Conservation (phyloP, 2,888 invertebrate species). For the Metacarcinus magister region DNA sequence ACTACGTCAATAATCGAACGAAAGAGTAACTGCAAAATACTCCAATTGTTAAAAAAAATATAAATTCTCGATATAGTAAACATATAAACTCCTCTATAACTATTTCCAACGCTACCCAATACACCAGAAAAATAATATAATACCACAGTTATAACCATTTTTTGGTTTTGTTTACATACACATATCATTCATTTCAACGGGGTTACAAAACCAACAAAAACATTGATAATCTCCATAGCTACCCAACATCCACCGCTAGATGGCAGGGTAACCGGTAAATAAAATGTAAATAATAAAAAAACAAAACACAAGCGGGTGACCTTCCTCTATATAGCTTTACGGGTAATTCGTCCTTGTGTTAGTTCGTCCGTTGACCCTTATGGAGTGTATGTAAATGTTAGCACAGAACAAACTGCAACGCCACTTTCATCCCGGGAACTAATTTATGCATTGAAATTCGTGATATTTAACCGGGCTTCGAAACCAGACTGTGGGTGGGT, state of each 20-base stretch:
- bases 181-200: no score
- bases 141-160: no score
- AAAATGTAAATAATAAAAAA: constrained; percentile 26
- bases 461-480: background rate
- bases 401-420: background rate
- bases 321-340: background rate
- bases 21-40: background rate
- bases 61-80: no score
- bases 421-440: background rate
- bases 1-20: background rate
- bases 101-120: no score
- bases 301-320: background rate
- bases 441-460: constrained; percentile 7
- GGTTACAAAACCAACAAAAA: background rate
- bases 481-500: background rate
- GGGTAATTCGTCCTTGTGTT: background rate
- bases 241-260: background rate
- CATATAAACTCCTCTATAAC: no score
- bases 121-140: no score
- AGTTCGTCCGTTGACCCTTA: background rate
- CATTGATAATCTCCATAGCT: background rate
- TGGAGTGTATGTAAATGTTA: background rate
- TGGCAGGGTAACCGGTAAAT: background rate
- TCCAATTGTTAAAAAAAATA: background rate
- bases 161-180: no score